Base-by-base conservation (phyloP, 2,113 vertebrate species). In the Ondatra zibethicus region DNA sequence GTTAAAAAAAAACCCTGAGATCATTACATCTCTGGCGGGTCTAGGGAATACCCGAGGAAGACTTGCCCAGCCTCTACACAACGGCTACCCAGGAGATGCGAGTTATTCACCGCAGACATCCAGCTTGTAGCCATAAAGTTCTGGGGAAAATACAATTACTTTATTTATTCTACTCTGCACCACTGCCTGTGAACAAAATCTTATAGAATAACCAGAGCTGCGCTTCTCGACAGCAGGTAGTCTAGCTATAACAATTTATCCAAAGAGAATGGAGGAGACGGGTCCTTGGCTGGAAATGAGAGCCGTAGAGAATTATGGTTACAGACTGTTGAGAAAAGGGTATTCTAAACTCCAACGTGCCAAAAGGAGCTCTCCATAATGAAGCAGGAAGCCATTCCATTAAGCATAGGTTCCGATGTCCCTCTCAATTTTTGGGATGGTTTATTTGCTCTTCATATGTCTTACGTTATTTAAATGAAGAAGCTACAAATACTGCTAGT, bases 391-490 rank as follows among this genome's bases (percentile, higher is more conserved):
- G 55, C 65, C 7, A 81, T 88, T 76, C 39, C 13, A 92, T 29
- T 76, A 70, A 80, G 27, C 0, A 50, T 1, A 88, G 23, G 65
- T 75, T 72, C 29, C 94, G 50, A 92, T 75, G 95, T 96, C 19
- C n/a, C 81, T 94, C 29, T 50, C 45, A 36, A 68, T 0, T 33
- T 92, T 91, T 52, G 19, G 80, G 50, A 81, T 82, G 73, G 17
- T 39, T 92, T 89, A 31, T 87, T 92, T 93, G 50, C 50, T 86
- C 80, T 91, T 97, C 45, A 91, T 5, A 89, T 58, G 89, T 92
- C 68, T 94, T 31, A 39, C 0, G 58, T 45, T 96, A 85, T 89
- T 97, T 94, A 87, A 93, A 86, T 89, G 77, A 95, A 4, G 4
- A 23, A 92, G 33, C 8, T 27, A 55, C 52, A 97, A 94, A 87